Evolutionary conservation across 1,140 invertebrate species (phyloP), one percentile per base, ranked within the genome.

Genomic region (Harpegnathos saltator): DNA sequence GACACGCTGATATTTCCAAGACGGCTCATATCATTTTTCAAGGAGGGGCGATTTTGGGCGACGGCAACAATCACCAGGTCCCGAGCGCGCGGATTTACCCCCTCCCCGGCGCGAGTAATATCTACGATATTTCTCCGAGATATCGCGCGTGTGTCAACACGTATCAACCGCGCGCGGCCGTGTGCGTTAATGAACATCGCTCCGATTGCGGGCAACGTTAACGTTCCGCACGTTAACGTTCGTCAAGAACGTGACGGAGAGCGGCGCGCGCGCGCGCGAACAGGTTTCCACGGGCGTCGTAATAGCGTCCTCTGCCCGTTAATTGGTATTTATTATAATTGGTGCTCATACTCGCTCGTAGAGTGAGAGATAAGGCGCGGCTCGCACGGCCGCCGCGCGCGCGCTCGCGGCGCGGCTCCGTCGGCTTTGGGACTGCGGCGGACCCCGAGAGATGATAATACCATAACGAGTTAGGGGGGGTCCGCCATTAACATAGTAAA

Each of bases 251-350:
- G 38, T 44, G 3, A 48, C 48, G 44, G 65, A 80, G 44, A 58
- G 62, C 65, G 56, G 66, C 54, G 65, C 54, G 52, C 66, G 68
- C 50, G 66, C 54, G 65, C 54, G 52, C 66, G 68, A 89, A 88
- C 86, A 71, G 86, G 86, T 89, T 83, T 89, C 24, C 69, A 68
- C 52, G 17, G n/a, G 9, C 59, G 56, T 61, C 0, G 65, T 88
- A 87, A 88, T 87, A 86, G 77, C 84, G 80, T 88, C 87, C 58
- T 83, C 82, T 83, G 83, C 83, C 80, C 82, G 69, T 89, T 89
- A 89, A 89, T 89, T 89, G 87, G 80, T 89, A 89, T 89, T 89
- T 89, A 85, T 88, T 89, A 89, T 89, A 89, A 89, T 89, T 88
- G 85, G 86, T 88, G 87, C 86, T 89, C 87, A 88, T 89, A 89